Conservation (phyloP, 2,888 invertebrate species). For the Agapetus fuscipes region DNA sequence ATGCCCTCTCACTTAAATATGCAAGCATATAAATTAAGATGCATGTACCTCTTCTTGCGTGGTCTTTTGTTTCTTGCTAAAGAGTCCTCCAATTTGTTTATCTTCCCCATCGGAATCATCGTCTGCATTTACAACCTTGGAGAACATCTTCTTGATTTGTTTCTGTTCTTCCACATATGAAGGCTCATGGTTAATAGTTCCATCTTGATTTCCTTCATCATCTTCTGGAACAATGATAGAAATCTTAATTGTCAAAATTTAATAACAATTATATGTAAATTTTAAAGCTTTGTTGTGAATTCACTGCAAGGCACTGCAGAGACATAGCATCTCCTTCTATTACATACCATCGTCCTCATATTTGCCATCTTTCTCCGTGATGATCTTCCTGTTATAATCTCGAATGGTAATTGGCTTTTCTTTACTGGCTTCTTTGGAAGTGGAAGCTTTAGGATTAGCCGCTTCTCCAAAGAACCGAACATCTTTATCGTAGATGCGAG, state of each 20-base stretch:
- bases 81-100: conserved; percentile 42
- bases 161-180: conserved; percentile 61
- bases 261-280: too few species aligned
- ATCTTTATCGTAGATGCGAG: conserved; percentile 74
- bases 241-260: too few species aligned
- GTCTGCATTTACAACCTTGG: conserved; percentile 35
- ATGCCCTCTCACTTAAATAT: too few species aligned
- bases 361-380: conserved; percentile 51
- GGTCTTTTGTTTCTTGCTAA: conserved; percentile 45
- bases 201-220: conserved; percentile 22
- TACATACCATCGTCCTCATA: conserved; percentile 30
- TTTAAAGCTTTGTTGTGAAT: conserved; percentile 20
- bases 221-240: conserved; percentile 21
- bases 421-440: conserved; percentile 33
- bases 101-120: conserved; percentile 45
- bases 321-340: conserved; percentile 16
- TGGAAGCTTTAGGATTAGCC: conserved; percentile 18
- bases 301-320: too few species aligned
- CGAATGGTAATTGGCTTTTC: conserved; percentile 56
- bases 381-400: conserved; percentile 70
- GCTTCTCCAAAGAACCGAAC: conserved; percentile 51
- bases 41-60: conserved; percentile 38
- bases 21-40: too few species aligned
- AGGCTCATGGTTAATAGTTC: too few species aligned
- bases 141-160: conserved; percentile 54